Evolutionary conservation across 1,140 invertebrate genomes (phyloP).

Genomic region (Camponotus floridanus): DNA sequence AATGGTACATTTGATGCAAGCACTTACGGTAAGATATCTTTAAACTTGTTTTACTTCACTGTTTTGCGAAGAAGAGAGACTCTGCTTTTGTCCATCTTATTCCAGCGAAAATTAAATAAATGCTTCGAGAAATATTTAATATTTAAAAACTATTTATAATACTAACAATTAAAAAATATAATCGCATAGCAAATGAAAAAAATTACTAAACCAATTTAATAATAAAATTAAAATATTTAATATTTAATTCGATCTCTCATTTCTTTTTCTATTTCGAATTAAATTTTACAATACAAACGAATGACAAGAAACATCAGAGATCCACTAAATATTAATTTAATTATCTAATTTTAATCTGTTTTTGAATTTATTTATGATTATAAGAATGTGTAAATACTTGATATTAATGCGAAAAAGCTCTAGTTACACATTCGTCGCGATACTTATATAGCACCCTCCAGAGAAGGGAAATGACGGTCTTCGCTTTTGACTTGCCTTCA

Average conservation of each 20-base stretch:
- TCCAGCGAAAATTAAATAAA: background rate
- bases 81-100: background rate
- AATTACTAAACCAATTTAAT: background rate
- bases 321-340: background rate
- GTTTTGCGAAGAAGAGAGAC: background rate
- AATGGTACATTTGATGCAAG: background rate
- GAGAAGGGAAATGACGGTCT: background rate
- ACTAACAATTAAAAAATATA: background rate
- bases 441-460: background rate
- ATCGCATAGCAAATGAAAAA: background rate
- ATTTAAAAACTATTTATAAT: background rate
- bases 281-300: background rate
- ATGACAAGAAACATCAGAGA: background rate
- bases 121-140: background rate
- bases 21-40: background rate
- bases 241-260: background rate
- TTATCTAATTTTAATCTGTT: background rate
- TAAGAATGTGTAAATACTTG: background rate
- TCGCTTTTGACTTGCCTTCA: background rate
- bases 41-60: background rate
- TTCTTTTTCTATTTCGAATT: background rate
- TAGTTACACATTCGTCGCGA: background rate
- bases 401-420: background rate
- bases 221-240: conserved; percentile 17
- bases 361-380: background rate